Base-by-base conservation (phyloP, 2,113 vertebrate genomes). In the Salvelinus sp. region DNA sequence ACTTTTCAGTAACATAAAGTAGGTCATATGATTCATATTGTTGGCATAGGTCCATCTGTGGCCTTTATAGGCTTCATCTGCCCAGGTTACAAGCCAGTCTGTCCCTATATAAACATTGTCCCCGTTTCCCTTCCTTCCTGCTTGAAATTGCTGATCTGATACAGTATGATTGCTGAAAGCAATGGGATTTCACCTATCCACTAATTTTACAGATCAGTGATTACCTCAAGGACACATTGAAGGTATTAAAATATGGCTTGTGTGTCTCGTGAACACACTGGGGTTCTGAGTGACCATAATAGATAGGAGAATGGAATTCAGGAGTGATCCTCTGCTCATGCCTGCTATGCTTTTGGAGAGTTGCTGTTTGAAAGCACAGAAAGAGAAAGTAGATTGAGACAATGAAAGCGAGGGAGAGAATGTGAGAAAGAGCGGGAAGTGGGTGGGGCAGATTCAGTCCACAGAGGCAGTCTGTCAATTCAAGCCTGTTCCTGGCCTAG, bases 371-470 rank as follows among this genome's bases (percentile, higher is more conserved):
- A 27, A 71, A 58, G 25, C 25, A 57, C 13, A 72, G 16, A 12
- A 30, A 7, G 12, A 60, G 20, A 25, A 23, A 72, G 54, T 66
- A n/a, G 25, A 6, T 44, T 10, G 38, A 44, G 38, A 44, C 2
- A 44, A 4, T 7, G 30, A 33, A 23, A 33, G 30, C 38, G 2
- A 33, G 9, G 22, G 27, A 44, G 30, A 44, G 67, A 44, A 14
- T 44, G 67, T 47, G 62, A n/a, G 68, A 54, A 54, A 76, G 74
- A 76, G 10, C 74, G 38, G 38, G 27, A 60, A 14, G 73, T 75
- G 83, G 85, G 87, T 79, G 86, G 72, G 79, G 86, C 80, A 72
- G n/a, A 58, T 27, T 87, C 80, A 75, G 79, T 88, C 81, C 77
- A 81, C 76, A 63, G 38, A 20, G 76, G 70, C 50, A 72, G 80